Evolutionary conservation across 2,888 invertebrate genomes (phyloP), one percentile per base, ranked within the genome.

Genomic region (Lithosia quadra): DNA sequence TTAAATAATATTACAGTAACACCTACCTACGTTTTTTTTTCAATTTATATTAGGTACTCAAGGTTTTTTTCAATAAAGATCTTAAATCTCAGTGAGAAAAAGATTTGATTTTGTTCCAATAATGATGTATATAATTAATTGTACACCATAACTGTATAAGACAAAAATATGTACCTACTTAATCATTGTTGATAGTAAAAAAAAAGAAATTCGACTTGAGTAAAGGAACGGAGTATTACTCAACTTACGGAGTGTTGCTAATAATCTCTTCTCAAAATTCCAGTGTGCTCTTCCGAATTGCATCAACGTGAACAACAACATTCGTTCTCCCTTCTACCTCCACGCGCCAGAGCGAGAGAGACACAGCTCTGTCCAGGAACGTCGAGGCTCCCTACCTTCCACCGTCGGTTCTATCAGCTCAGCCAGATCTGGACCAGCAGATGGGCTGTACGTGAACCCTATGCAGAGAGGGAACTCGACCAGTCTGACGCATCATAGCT

Each of bases 371-470:
- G 77, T 83, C 4, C 88, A 87, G 55, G 93, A 92, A 78, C 90
- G 93, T 43, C 85, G 95, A 70, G 89, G 92, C 28, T 90, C 95
- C 68, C 68, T 95, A 8, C 90, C 94, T 10, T 92, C 94, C 61
- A 89, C 91, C 1, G 86, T 85, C 72, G 90, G 92, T 0, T 83
- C 97, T 91, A 74, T 94, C 70, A 86, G 87, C 78, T 93, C 92
- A 0, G 84, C 88, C 22, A 81, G 93, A 22, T 89, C 94, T 80
- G 87, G 96, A 71, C 97, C 97, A 0, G 96, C 97, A 69, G 98
- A 98, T 82, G 98, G 98, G 0, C 95, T 98, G 57, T 98, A 98
- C 86, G 97, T 98, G 72, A 98, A 98, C 88, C 98, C 98, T 0
- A 98, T 98, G 97, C 96, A 95, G 80, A 90, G 95, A 55, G 86